These are phyloP conservation scores for Odiellus spinosus DNA, from an alignment of 2,888 invertebrate species.

Conservation along the genomic window DNA sequence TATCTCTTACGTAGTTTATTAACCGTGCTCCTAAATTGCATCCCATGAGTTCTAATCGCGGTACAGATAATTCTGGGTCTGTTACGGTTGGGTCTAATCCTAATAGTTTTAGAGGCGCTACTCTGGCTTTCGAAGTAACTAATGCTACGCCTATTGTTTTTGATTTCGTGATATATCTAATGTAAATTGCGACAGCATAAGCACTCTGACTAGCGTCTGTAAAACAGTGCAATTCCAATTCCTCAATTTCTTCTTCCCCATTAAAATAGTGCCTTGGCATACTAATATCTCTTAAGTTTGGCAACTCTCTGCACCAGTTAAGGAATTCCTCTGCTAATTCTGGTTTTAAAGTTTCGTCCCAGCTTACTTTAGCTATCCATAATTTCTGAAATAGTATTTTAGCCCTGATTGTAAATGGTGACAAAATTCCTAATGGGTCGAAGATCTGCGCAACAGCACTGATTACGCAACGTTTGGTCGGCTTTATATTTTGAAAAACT, in stretches of 20 bases:
- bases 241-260: not conserved
- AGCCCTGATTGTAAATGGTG: constrained; percentile 9
- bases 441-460: not conserved
- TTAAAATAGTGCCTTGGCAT: constrained; percentile 6
- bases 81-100: too few species aligned
- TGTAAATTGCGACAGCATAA: constrained; percentile 18
- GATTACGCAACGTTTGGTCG: too few species aligned
- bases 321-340: constrained; percentile 2
- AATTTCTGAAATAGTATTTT: constrained; percentile 21
- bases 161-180: constrained; percentile 4
- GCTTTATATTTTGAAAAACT: too few species aligned
- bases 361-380: constrained; percentile 17
- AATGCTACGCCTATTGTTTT: constrained; percentile 10
- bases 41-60: constrained; percentile 18
- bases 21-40: constrained; percentile 7
- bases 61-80: constrained; percentile 13
- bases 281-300: not conserved
- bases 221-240: constrained; percentile 12
- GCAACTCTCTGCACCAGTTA: not conserved
- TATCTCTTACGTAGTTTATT: not conserved
- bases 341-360: constrained; percentile 20
- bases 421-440: constrained; percentile 18
- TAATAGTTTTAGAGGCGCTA: constrained; percentile 18
- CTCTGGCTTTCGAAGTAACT: constrained; percentile 1
- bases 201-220: constrained; percentile 19